Evolutionary conservation across 2,113 vertebrate genomes (phyloP), one percentile per base, ranked within the genome.

Genomic region (Sapayoa aenigma): DNA sequence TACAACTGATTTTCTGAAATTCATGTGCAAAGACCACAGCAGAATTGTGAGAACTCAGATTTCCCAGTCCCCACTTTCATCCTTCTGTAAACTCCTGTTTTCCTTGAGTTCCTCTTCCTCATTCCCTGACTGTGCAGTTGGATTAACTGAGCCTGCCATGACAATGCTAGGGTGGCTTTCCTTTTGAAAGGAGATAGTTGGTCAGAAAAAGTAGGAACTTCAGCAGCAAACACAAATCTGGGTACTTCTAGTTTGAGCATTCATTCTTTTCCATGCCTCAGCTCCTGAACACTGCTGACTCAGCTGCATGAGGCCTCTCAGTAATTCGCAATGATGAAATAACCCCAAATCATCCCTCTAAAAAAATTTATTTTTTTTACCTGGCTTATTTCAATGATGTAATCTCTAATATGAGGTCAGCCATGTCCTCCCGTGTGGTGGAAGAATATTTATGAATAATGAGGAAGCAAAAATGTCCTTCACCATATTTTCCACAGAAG

Each of bases 301-400:
- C 13, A 50, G 49, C 39, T 65, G 10, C 1, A 1, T 37, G 28
- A 39, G n/a, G 22, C 3, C 0, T 2, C 37, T 67, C 1, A 2
- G 14, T 87, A 81, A 91, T 84, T 68, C 23, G 68, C 0, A 0
- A 12, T 31, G 30, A 27, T 33, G 7, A 72, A 76, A 72, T 30
- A 7, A 19, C 18, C 21, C 21, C 1, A 3, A 39, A 50, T 41
- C 58, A 78, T 46, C 11, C 14, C 12, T 75, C 31, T 4, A 62
- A 59, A 95, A 84, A 35, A 11, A 50, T 4, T 5, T 46, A 8
- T 53, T 75, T 76, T 73, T 1, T 90, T 86, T 39, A 71, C 2
- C 8, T 2, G 0, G 3, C 6, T 71, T 31, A 63, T 87, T 91
- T 67, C n/a, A 87, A 18, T 5, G 0, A 28, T 10, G 10, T 25